These are phyloP conservation scores for Macaria notata DNA, from an alignment of 2,888 invertebrate species.

Conservation along the genomic window DNA sequence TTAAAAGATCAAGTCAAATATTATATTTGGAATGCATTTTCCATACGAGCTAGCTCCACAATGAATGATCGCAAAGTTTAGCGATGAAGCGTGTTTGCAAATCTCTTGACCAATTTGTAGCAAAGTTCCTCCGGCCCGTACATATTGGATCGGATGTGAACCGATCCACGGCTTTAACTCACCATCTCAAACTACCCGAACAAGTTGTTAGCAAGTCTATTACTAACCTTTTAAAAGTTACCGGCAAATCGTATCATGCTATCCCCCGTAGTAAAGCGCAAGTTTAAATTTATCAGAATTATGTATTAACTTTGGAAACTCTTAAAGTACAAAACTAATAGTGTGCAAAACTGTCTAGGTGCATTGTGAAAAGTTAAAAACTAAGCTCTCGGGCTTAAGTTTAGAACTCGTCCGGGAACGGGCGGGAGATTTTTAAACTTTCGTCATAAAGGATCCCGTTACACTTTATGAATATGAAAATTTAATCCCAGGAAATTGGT, in stretches of 20 bases:
- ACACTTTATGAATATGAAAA: constrained; percentile 67
- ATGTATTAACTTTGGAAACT: constrained; percentile 35
- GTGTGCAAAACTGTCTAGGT: constrained; percentile 51
- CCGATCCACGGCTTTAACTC: constrained; percentile 16
- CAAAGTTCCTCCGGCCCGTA: constrained; percentile 9
- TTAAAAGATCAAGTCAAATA: no score
- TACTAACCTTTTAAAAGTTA: constrained; percentile 29
- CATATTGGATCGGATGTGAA: constrained; percentile 14
- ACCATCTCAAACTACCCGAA: constrained; percentile 15
- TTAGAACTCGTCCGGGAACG: constrained; percentile 36
- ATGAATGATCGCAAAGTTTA: no score
- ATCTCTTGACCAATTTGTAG: constrained; percentile 15
- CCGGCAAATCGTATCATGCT: constrained; percentile 19
- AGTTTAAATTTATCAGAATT: constrained; percentile 31
- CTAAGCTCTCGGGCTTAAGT: constrained; percentile 42
- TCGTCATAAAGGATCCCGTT: constrained; percentile 68
- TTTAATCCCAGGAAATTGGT: constrained; percentile 51
- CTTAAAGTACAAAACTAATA: constrained; percentile 54
- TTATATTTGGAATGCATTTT: no score
- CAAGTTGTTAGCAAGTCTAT: constrained; percentile 24
- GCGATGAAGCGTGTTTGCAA: neutral
- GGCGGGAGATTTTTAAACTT: constrained; percentile 69
- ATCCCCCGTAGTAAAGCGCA: constrained; percentile 22
- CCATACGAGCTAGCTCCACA: no score
- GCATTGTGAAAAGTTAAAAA: constrained; percentile 48